Conservation (phyloP, 2,888 invertebrate species). For the Anodontia alba region DNA sequence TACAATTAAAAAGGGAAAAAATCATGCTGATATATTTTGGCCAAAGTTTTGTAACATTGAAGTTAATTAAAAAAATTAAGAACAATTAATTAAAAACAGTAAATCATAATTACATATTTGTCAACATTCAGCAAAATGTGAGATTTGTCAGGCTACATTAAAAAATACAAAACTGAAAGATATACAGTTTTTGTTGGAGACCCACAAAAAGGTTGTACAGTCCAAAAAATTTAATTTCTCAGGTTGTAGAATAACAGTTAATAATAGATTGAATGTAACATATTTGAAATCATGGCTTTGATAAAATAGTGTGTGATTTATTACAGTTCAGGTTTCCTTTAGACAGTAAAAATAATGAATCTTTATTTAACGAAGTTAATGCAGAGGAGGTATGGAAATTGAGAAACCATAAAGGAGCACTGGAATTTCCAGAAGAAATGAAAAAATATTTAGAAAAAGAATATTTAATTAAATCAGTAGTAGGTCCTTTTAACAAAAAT, state of each 20-base stretch:
- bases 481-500: constrained; percentile 2
- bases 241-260: background rate
- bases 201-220: background rate
- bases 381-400: background rate
- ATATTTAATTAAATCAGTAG: background rate
- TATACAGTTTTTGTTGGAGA: background rate
- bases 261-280: background rate
- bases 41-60: background rate
- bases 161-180: background rate
- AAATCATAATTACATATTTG: too few species aligned
- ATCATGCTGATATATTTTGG: background rate
- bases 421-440: constrained; percentile 3
- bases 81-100: background rate
- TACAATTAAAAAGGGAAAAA: too few species aligned
- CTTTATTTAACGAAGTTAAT: background rate
- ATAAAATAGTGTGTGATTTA: background rate
- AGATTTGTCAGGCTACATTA: background rate
- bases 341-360: background rate
- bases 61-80: background rate
- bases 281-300: background rate
- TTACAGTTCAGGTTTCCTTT: background rate
- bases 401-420: constrained; percentile 6
- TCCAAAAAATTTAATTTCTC: background rate
- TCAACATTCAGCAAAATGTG: too few species aligned
- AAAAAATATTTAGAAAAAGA: background rate